Base-by-base conservation (phyloP, 2,797 vertebrate species). In the Clarias pachynema region DNA sequence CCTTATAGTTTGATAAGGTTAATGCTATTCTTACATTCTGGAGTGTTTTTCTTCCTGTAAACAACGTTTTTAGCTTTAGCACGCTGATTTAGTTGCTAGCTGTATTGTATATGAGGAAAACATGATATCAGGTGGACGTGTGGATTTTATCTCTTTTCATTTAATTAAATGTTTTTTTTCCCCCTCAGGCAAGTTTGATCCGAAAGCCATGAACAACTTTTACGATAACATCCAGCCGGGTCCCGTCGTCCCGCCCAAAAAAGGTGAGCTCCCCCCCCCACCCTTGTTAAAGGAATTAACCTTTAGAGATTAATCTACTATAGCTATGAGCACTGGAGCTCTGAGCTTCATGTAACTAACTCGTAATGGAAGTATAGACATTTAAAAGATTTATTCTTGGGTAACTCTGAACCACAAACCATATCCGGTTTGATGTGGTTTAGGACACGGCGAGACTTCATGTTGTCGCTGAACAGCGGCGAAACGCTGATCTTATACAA, bases 171-270 rank as follows among this genome's bases (percentile, higher is more conserved):
- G 40, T 40, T 44, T 44, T 24, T 88, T 83, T 75, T 94, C 0
- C 1, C 4, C 4, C 26, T 16, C 29, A 98, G 98, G 97, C 78
- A 99, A 99, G 93, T 97, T 99, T 95, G 97, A 99, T 91, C 97
- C 97, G 4, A 97, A 97, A 95, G 97, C 96, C 89, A 94, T 96
- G 83, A 97, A 94, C 95, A 99, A 97, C 94, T 99, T 99, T 92
- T 99, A 99, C 91, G 98, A 98, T 94, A 96, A 98, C 91, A 97
- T 99, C 93, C 95, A 97, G 91, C 96, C 98, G 79, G 98, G 98
- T 90, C 98, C 98, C 79, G 94, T 98, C 88, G 97, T 97, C 86
- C 97, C 97, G 29, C 96, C 98, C 83, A 97, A 97, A 93, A 98
- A 97, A 95, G 97, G 97, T 98, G 74, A 91, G 91, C 70, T 7